Base-by-base conservation (phyloP, 2,888 invertebrate genomes). In the Disparrhopalites patrizii region DNA sequence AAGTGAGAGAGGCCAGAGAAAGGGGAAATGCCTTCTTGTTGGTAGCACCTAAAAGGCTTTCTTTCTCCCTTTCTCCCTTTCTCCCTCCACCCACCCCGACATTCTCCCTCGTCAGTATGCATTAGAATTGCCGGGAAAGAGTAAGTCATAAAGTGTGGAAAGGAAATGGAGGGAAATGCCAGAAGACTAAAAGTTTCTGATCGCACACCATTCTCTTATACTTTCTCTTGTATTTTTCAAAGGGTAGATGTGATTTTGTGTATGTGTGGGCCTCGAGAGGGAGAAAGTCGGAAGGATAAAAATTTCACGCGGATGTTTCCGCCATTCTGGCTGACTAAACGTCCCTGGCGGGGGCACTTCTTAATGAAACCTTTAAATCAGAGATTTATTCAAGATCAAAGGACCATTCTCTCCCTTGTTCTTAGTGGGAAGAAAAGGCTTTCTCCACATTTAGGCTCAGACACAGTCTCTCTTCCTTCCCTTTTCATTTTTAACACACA, bases 351-450 rank as follows among this genome's bases (percentile, higher is more conserved):
- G 66, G 65, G 56, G 56, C 25, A 36, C 25, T 61, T 61, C 66
- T 61, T 66, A 66, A 66, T 66, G 66, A 66, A 66, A 66, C 66
- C 66, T 66, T 66, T 55, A 66, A 66, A 66, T 66, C 66, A 66
- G 50, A 60, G 54, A 61, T 61, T 61, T 62, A 62, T 62, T 52
- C 54, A 62, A 43, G 60, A 65, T 60, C 60, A 52, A 60, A 58
- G 54, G 8, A n/a, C 54, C 52, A 27, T 15, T 51, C 3, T 54
- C 30, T 58, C 40, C 31, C 50, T 56, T 65, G 40, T 55, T 58
- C 58, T 58, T 65, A 65, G n/a, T n/a, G n/a, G n/a, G n/a, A n/a
- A n/a, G n/a, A n/a, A n/a, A n/a, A n/a, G 27, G 57, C 38, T 3
- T 54, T 13, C 30, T 30, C 30, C 15, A 2, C 54, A 7, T 7